Evolutionary conservation across 2,888 invertebrate genomes (phyloP).

Genomic region (Dicycla oo): DNA sequence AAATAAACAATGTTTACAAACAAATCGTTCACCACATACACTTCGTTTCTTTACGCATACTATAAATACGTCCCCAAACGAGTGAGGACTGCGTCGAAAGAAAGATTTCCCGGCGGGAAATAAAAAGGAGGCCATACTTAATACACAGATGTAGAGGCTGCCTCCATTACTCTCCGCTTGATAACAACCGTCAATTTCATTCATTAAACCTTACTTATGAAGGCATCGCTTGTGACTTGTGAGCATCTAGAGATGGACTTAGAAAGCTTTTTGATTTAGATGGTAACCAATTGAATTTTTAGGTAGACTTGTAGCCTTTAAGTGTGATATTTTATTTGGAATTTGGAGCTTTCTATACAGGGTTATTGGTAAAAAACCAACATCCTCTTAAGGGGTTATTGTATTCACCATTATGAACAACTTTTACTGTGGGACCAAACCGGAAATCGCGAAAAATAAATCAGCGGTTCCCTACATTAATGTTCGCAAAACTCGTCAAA

Average conservation of each 20-base stretch:
- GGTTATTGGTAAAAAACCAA: no score
- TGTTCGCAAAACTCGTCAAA: no score
- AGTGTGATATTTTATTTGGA: neutral
- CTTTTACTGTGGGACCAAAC: no score
- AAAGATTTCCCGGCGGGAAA: constrained; percentile 70
- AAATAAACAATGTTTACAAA: neutral
- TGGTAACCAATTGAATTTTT: neutral
- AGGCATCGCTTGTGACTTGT: constrained; percentile 30
- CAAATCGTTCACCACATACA: neutral
- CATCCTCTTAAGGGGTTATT: no score
- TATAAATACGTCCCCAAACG: constrained; percentile 58
- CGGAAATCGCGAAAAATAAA: no score
- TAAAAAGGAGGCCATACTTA: constrained; percentile 63
- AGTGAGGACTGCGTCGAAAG: constrained; percentile 59
- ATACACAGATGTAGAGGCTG: constrained; percentile 59
- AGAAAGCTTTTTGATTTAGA: constrained; percentile 11
- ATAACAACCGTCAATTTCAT: constrained; percentile 63
- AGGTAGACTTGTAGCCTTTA: neutral
- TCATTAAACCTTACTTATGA: constrained; percentile 58
- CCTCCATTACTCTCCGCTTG: constrained; percentile 59
- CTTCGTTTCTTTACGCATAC: constrained; percentile 6
- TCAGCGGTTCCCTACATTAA: no score
- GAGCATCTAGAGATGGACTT: constrained; percentile 10
- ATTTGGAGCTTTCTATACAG: neutral
- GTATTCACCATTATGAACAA: no score